Evolutionary conservation across 2,797 vertebrate species (phyloP).

Genomic region (Euphonia xanthogaster): DNA sequence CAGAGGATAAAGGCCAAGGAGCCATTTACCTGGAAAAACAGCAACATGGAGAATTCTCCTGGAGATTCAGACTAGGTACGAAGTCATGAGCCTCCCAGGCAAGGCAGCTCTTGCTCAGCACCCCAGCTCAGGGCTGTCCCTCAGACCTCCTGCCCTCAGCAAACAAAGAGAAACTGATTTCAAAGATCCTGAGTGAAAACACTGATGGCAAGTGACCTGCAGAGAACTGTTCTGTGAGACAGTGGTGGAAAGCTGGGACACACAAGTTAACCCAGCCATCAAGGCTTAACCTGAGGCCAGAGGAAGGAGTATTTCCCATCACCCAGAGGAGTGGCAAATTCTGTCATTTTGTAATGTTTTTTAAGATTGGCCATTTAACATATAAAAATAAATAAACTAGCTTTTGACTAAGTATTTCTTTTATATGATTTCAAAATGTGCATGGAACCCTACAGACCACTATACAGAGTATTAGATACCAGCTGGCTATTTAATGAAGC

Average conservation of each 20-base stretch:
- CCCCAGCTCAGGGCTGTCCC: background rate
- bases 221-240: background rate
- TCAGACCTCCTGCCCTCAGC: background rate
- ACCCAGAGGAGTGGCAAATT: background rate
- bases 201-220: background rate
- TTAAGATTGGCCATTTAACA: background rate
- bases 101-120: background rate
- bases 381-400: background rate
- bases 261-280: background rate
- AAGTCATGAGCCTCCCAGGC: background rate
- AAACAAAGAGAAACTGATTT: background rate
- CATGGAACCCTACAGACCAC: background rate
- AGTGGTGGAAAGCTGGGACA: background rate
- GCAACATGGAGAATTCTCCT: background rate
- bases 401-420: background rate
- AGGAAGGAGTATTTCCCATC: background rate
- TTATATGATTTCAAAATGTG: background rate
- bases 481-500: background rate
- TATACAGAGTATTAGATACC: background rate
- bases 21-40: background rate
- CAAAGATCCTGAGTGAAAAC: background rate
- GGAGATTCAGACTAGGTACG: background rate
- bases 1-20: background rate
- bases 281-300: background rate
- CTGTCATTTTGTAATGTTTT: background rate